Conservation (phyloP, 2,113 vertebrate genomes). For the Cinclus cinclus region DNA sequence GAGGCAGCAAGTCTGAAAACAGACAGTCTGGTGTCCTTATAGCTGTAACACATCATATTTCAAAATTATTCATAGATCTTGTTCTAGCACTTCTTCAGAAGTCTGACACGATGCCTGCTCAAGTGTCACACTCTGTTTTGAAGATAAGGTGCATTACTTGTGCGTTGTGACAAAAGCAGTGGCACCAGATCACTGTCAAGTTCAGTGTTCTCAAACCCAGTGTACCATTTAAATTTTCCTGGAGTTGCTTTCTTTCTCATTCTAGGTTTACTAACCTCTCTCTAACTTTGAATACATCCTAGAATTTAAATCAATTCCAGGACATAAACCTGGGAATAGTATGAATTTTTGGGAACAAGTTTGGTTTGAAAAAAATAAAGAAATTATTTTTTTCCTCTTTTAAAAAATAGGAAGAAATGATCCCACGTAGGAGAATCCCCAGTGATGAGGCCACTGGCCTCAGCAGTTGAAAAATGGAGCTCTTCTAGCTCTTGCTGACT, state of each 20-base stretch:
- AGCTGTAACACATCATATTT: neutral
- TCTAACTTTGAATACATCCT: neutral
- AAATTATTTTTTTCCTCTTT: neutral
- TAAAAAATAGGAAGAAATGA: neutral
- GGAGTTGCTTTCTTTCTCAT: neutral
- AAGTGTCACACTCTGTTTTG: neutral
- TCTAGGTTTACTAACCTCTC: neutral
- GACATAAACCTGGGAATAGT: neutral
- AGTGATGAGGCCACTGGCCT: neutral
- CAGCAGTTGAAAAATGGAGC: neutral
- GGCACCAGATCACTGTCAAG: neutral
- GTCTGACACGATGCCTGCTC: neutral
- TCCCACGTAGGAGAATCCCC: neutral
- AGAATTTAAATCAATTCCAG: neutral
- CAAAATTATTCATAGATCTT: neutral
- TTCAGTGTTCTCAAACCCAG: neutral
- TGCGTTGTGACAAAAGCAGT: neutral
- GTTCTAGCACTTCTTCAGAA: neutral
- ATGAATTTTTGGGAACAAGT: neutral
- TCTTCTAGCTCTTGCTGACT: neutral
- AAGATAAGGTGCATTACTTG: neutral
- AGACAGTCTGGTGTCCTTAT: neutral
- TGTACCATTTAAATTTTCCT: neutral
- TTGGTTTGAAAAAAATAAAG: neutral
- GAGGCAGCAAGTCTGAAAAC: neutral